phyloP scores from a whole-genome alignment of 2,113 vertebrate species.

The Eleginops maclovinus region DNA sequence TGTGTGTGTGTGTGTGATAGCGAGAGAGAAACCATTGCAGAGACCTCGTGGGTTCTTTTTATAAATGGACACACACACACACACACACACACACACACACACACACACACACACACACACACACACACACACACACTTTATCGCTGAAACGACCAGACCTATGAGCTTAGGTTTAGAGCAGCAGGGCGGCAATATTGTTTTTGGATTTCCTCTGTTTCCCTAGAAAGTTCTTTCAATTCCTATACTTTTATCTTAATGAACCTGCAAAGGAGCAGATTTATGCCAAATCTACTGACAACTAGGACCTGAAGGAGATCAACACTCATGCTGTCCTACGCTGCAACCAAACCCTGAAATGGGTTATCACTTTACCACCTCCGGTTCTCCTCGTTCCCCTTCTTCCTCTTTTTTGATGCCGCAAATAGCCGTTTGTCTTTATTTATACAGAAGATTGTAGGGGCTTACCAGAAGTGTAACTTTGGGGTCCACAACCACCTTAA shows the following conservation, averaged over 20 bases:
- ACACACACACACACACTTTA: constrained; percentile 9
- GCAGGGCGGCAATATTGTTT: neutral
- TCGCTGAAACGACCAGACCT: neutral
- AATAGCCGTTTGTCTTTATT: no score
- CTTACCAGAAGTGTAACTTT: no score
- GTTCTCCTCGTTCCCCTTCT: no score
- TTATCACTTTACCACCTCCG: no score
- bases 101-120: constrained; percentile 16
- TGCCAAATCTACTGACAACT: no score
- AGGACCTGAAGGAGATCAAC: neutral
- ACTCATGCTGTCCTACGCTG: neutral
- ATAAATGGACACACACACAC: no score
- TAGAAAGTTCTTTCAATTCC: neutral
- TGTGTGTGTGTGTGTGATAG: no score
- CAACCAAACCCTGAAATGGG: neutral
- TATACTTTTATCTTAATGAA: neutral
- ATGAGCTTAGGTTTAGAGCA: neutral
- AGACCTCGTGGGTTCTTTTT: no score
- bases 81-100: no score
- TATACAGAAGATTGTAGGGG: no score
- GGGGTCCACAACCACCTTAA: neutral
- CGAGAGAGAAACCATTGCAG: no score
- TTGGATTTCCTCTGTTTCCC: neutral
- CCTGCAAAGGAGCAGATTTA: neutral
- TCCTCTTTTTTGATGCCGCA: no score